Base-by-base conservation (phyloP, 30 jellyfish, hydroid and myxozoan species). In the Hydra vulgaris region DNA sequence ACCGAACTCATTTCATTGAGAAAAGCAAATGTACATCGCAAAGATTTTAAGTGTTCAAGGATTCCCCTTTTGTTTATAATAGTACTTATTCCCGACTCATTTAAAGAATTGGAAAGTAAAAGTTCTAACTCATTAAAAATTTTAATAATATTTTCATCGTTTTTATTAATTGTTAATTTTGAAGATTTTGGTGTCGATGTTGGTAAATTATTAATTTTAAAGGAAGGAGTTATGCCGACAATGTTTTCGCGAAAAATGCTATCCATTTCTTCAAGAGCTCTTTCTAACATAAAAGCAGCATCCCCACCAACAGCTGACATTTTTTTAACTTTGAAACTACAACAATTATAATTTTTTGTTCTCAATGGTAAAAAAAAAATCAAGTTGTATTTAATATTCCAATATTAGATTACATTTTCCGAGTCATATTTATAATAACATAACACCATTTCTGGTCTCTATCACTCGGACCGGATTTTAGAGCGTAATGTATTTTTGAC, bases 301-400 rank as follows among this genome's bases (percentile, higher is more conserved):
- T 92, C 98, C 27, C 95, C 79, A 18, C 98, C 98, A 22, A 92
- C 96, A 0, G 98, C 96, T 12, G 96, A 92, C 98, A 92, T 92
- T 26, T 81, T 81, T n/a, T 68, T 68, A 68, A 68, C 8, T 68
- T 68, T 68, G 16, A 40, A 40, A 40, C 5, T 40, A 40, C n/a
- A n/a, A n/a, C n/a, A n/a, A n/a, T n/a, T n/a, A n/a, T n/a, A n/a
- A n/a, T n/a, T n/a, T n/a, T n/a, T n/a, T n/a, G n/a, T n/a, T n/a
- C n/a, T n/a, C n/a, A n/a, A n/a, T n/a, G n/a, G n/a, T n/a, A n/a
- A n/a, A n/a, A n/a, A n/a, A n/a, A n/a, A n/a, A n/a, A n/a, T n/a
- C n/a, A n/a, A n/a, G n/a, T n/a, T n/a, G n/a, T n/a, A n/a, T n/a
- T n/a, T n/a, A n/a, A n/a, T n/a, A 12, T 40, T 40, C 5, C 5